phyloP scores from a whole-genome alignment of 1,140 invertebrate genomes.

The Euura lappo region DNA sequence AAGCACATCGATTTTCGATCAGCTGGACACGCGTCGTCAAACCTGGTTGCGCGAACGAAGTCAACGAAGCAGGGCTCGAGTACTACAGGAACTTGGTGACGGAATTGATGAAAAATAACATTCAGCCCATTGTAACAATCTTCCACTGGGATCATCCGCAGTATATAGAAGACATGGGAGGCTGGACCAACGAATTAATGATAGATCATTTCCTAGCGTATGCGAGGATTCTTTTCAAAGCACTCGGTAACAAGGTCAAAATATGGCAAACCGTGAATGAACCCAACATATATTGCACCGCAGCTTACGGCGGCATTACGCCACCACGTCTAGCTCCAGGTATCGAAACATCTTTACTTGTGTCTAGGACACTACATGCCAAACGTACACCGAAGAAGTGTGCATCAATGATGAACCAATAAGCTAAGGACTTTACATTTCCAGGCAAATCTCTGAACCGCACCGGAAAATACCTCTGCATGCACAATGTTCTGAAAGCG shows the following conservation, averaged over 20 bases:
- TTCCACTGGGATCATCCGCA: too few species aligned
- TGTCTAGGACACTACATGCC: neutral
- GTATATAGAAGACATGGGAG: too few species aligned
- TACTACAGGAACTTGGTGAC: slow-evolving; percentile 27
- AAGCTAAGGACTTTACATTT: neutral
- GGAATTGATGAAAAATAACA: slow-evolving; percentile 44
- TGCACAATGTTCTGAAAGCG: slow-evolving; percentile 61
- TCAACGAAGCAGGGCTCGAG: too few species aligned
- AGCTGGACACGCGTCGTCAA: too few species aligned
- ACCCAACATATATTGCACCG: slow-evolving; percentile 39
- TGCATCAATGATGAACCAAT: neutral
- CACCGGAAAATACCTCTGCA: slow-evolving; percentile 59
- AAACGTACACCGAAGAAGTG: too few species aligned
- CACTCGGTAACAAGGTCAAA: slow-evolving; percentile 22
- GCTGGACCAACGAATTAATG: too few species aligned
- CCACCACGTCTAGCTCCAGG: slow-evolving; percentile 24
- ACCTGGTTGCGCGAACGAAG: too few species aligned
- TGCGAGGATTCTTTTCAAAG: slow-evolving; percentile 34
- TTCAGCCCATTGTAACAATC: slow-evolving; percentile 26
- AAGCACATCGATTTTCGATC: too few species aligned
- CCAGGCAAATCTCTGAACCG: slow-evolving; percentile 52
- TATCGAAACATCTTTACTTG: neutral
- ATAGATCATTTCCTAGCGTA: slow-evolving; percentile 48
- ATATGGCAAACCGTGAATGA: slow-evolving; percentile 22
- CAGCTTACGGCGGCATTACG: slow-evolving; percentile 33